Base-by-base conservation (phyloP, 1,140 invertebrate species). In the Lamellibrachia luymesi region DNA sequence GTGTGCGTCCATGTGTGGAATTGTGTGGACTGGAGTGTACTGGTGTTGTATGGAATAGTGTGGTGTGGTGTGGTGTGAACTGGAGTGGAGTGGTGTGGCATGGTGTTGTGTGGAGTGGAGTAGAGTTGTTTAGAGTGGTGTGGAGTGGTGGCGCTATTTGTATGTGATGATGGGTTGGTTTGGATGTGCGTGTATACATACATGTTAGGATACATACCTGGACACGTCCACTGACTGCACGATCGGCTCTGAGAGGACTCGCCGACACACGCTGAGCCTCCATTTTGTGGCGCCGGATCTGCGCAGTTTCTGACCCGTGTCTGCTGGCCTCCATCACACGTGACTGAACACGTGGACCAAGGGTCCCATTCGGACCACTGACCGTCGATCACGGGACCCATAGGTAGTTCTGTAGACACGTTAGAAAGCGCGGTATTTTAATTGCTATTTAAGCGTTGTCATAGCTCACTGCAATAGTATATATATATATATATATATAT, bases 341-440 rank as follows among this genome's bases (percentile, higher is more conserved):
- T 52, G 64, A 25, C 52, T n/a, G 92, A 93, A 91, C 93, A 93
- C 52, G 50, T n/a, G n/a, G 91, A 92, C 93, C 93, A 93, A 49
- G 92, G 13, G 6, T 89, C 51, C 93, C 93, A 93, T 6, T 38
- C 25, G 64, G 93, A 93, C 95, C 95, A 95, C 51, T 93, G 94
- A 27, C 95, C 95, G 92, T 94, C 91, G 17, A 80, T 80, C 64
- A 17, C 64, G 4, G 64, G 64, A 80, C 64, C 64, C 64, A 22
- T 80, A 80, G 64, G 64, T 22, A 80, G 64, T 80, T 22, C 64
- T 80, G 64, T 22, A 80, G 64, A 80, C 64, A 80, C 13, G 25
- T 22, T 10, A 80, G 64, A 80, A 80, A 8, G 6, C 13, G 25
- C 25, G 52, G 52, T 7, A 13, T 56, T 6, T 56, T 56, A 7